Evolutionary conservation across 2,888 invertebrate genomes (phyloP).

Genomic region (Empis livida): DNA sequence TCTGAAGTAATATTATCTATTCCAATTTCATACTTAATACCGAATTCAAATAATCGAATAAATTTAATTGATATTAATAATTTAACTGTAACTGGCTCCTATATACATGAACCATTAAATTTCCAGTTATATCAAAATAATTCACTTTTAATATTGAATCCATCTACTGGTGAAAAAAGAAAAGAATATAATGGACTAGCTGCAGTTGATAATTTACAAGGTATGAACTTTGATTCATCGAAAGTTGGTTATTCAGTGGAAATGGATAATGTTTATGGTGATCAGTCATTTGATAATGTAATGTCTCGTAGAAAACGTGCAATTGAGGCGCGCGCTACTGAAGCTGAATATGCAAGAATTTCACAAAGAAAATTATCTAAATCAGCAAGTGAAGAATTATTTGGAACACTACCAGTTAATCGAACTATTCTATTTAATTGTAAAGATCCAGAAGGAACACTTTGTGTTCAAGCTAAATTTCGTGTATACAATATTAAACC

Average conservation of each 20-base stretch:
- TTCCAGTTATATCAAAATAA: constrained; percentile 29
- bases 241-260: constrained; percentile 9
- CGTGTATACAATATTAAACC: constrained; percentile 28
- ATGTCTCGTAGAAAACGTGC: constrained; percentile 21
- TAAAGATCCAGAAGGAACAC: constrained; percentile 25
- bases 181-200: neutral
- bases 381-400: constrained; percentile 27
- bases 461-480: constrained; percentile 29
- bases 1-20: constrained; percentile 27
- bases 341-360: constrained; percentile 28
- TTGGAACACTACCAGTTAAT: constrained; percentile 29
- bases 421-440: constrained; percentile 36
- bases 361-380: constrained; percentile 24
- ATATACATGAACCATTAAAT: constrained; percentile 24
- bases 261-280: constrained; percentile 2
- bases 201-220: constrained; percentile 10
- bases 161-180: constrained; percentile 9
- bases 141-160: constrained; percentile 25
- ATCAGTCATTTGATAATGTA: constrained; percentile 19
- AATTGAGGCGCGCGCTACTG: constrained; percentile 20
- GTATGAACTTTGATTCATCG: constrained; percentile 12
- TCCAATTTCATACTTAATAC: constrained; percentile 29
- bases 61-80: constrained; percentile 29
- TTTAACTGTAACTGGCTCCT: constrained; percentile 28
- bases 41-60: constrained; percentile 22